phyloP scores from a whole-genome alignment of 2,797 vertebrate species.

The Sardinella longiceps region DNA sequence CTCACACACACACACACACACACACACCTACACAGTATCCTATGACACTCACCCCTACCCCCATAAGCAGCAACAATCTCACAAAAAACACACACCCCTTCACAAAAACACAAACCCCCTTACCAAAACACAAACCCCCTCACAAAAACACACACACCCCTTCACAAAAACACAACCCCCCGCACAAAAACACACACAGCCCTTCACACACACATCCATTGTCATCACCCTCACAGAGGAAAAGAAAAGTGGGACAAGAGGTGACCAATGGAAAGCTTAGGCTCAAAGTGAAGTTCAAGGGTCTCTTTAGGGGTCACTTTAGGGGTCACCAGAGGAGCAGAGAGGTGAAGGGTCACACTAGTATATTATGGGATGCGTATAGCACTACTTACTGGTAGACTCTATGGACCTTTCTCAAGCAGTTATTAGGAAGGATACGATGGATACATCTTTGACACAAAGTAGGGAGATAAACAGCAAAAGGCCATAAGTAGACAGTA shows the following conservation, averaged over 20 bases:
- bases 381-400: slow-evolving; percentile 86
- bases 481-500: neutral
- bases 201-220: slow-evolving; percentile 14
- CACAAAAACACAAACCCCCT: neutral
- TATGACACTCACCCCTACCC: neutral
- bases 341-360: slow-evolving; percentile 41
- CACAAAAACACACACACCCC: neutral
- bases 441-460: slow-evolving; percentile 80
- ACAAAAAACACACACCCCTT: neutral
- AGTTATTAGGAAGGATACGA: slow-evolving; percentile 83
- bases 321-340: slow-evolving; percentile 39
- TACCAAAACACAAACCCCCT: neutral
- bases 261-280: slow-evolving; percentile 17
- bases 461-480: slow-evolving; percentile 65
- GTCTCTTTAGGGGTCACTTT: neutral
- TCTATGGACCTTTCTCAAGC: slow-evolving; percentile 90
- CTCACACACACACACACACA: too few relatives aligned
- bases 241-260: slow-evolving; percentile 27
- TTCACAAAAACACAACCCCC: too few relatives aligned
- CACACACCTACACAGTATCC: neutral
- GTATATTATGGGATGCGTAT: slow-evolving; percentile 46
- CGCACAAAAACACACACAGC: slow-evolving; percentile 32
- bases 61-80: neutral
- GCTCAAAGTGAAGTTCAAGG: slow-evolving; percentile 50
- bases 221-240: slow-evolving; percentile 29